phyloP scores from a whole-genome alignment of 2,113 vertebrate genomes.

The Oenanthe oenanthe region DNA sequence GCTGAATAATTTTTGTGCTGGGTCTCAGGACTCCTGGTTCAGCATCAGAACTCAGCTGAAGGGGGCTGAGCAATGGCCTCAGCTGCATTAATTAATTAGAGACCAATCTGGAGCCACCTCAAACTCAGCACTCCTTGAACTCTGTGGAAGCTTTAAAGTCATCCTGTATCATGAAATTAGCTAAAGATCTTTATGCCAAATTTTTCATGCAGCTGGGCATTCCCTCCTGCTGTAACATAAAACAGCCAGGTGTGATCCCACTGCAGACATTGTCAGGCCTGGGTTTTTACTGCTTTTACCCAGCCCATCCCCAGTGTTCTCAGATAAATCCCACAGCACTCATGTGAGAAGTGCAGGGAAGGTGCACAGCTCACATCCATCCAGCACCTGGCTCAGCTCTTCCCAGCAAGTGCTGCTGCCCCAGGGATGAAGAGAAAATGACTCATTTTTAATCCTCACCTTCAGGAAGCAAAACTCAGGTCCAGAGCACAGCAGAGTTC shows the following conservation, averaged over 20 bases:
- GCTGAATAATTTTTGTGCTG: not conserved
- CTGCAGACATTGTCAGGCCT: no score
- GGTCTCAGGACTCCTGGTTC: not conserved
- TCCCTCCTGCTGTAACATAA: not conserved
- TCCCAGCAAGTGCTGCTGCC: not conserved
- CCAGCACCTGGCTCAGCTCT: not conserved
- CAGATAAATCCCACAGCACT: accelerated
- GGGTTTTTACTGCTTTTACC: not conserved
- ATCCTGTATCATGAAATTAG: not conserved
- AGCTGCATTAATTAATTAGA: not conserved
- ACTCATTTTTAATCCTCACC: accelerated
- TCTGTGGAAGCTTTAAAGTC: not conserved
- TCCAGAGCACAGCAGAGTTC: accelerated
- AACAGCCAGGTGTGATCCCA: not conserved
- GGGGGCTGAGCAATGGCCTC: not conserved
- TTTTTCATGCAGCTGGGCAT: no score
- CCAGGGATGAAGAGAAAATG: not conserved
- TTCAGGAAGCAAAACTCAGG: not conserved
- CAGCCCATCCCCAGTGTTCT: accelerated
- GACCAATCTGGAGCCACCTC: not conserved
- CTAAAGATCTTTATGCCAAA: not conserved
- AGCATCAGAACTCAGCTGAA: not conserved
- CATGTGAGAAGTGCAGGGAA: not conserved
- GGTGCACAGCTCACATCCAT: not conserved
- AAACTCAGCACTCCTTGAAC: not conserved